These are phyloP conservation scores for Isaurus tuberculatus DNA, from an alignment of 92 coral and sea anemone genomes.

Conservation along the genomic window DNA sequence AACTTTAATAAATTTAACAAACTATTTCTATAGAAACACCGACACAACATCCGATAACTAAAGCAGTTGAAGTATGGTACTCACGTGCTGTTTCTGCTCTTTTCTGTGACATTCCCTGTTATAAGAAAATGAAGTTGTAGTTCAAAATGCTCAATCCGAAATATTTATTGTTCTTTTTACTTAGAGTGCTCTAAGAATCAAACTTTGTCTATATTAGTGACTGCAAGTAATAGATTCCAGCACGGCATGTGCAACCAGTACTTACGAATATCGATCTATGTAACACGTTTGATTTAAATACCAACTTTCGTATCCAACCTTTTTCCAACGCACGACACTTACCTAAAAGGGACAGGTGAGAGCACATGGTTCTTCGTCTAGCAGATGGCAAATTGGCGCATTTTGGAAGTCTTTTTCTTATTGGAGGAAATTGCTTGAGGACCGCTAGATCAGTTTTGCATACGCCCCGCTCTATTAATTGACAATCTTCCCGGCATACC, in stretches of 20 bases:
- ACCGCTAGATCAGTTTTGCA: constrained; percentile 39
- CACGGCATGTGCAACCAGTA: too few species aligned
- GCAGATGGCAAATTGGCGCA: constrained; percentile 53
- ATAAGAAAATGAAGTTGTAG: neutral
- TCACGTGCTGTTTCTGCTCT: constrained; percentile 22
- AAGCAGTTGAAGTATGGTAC: neutral
- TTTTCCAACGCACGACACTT: neutral
- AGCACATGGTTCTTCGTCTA: constrained; percentile 28
- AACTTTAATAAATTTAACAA: too few species aligned
- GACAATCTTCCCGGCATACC: constrained; percentile 59
- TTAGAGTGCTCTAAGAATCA: too few species aligned
- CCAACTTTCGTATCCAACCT: neutral
- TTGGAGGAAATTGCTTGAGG: constrained; percentile 40
- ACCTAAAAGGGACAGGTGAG: constrained; percentile 20
- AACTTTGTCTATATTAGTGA: too few species aligned
- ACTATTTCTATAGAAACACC: too few species aligned
- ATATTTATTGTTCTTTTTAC: neutral
- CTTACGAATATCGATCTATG: neutral
- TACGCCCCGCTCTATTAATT: constrained; percentile 38
- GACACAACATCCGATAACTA: too few species aligned
- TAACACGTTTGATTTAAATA: too few species aligned
- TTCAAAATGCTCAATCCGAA: neutral
- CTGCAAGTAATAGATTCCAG: too few species aligned
- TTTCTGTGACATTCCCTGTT: constrained; percentile 23
- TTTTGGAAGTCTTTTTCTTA: constrained; percentile 46